phyloP scores from a whole-genome alignment of 1,140 invertebrate genomes.

The Anastatus disparis region DNA sequence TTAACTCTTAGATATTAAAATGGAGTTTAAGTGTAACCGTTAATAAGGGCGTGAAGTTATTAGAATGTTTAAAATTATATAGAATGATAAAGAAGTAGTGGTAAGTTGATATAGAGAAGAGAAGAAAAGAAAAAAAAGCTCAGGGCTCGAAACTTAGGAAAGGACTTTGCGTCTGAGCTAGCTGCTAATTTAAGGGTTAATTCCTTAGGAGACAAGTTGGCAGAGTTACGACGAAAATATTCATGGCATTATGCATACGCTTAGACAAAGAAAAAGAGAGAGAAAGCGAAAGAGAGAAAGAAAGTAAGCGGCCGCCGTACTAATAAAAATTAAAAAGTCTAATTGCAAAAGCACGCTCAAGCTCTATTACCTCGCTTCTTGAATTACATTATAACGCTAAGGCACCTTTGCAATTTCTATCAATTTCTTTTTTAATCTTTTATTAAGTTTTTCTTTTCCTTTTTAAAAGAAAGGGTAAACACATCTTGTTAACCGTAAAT shows the following conservation, averaged over 20 bases:
- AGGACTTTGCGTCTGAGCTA: conserved; percentile 66
- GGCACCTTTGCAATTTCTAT: conserved; percentile 47
- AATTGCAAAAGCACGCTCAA: conserved; percentile 59
- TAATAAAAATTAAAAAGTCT: conserved; percentile 70
- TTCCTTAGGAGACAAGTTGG: conserved; percentile 69
- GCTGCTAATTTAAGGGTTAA: conserved; percentile 70
- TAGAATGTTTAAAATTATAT: too few relatives aligned
- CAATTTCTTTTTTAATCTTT: conserved; percentile 52
- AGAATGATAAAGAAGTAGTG: conserved; percentile 4
- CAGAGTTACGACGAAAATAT: conserved; percentile 69
- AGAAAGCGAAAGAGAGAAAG: conserved; percentile 45
- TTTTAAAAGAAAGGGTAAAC: not conserved
- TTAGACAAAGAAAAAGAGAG: conserved; percentile 57
- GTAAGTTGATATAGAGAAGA: not conserved
- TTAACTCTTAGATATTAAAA: too few relatives aligned
- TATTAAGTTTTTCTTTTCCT: conserved; percentile 44
- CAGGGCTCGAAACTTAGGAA: conserved; percentile 61
- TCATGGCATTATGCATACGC: conserved; percentile 69
- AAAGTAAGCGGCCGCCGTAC: conserved; percentile 49
- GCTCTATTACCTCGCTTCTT: conserved; percentile 31
- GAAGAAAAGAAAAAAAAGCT: too few relatives aligned
- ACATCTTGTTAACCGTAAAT: not conserved
- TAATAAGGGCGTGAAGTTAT: too few relatives aligned
- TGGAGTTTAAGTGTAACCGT: too few relatives aligned
- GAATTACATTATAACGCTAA: conserved; percentile 29